Evolutionary conservation across 2,888 invertebrate genomes (phyloP).

Genomic region (Mesorhabditis spiculigera): DNA sequence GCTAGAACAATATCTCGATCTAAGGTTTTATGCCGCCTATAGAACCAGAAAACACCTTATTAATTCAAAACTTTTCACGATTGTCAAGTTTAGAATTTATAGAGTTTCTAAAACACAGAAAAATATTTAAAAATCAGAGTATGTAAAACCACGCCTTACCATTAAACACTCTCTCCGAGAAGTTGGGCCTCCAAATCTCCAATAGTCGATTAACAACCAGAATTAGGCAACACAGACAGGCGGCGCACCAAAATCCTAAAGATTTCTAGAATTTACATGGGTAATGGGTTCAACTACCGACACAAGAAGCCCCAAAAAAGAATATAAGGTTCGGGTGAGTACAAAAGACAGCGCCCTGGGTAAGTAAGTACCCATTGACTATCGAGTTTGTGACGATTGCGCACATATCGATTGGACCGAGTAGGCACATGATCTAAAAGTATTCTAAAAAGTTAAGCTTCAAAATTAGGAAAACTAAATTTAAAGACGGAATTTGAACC

Average conservation of each 20-base stretch:
- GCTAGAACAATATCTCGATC: no score
- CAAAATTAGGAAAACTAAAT: no score
- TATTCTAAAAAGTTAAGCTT: no score
- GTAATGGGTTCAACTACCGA: background rate
- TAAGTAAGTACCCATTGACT: background rate
- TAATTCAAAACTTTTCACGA: no score
- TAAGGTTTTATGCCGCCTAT: no score
- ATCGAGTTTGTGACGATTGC: constrained; percentile 5
- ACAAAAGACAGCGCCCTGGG: background rate
- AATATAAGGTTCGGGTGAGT: background rate
- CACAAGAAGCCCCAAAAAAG: background rate
- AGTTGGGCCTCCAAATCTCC: background rate
- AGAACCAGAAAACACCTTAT: no score
- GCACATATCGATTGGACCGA: constrained; percentile 4
- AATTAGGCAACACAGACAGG: background rate
- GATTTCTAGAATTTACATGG: background rate
- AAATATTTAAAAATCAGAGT: no score
- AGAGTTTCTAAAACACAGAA: no score
- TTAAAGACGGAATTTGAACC: no score
- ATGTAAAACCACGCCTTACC: background rate
- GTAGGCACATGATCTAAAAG: constrained; percentile 6
- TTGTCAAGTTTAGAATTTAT: no score
- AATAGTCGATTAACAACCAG: background rate
- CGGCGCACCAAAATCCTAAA: constrained; percentile 1
- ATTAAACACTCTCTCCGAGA: background rate